A percentile compares a stretch with the other conserved stretches of the same genome.
phyloP scores from a whole-genome alignment of 2,113 vertebrate species.

The Xiphorhynchus elegans region DNA sequence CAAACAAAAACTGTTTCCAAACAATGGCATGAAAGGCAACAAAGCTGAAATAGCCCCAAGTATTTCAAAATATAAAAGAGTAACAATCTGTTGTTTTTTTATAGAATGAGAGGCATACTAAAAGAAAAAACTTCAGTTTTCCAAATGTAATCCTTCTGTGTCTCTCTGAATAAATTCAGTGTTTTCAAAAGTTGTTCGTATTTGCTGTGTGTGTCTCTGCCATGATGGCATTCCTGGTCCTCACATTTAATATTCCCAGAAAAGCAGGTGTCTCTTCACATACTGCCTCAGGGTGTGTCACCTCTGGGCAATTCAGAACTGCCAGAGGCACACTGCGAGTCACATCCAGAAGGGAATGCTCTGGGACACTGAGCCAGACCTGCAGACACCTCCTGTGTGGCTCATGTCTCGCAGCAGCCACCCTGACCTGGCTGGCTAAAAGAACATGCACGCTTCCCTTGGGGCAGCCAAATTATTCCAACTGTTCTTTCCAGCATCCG shows the following conservation, averaged over 20 bases:
- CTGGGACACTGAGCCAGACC: background rate
- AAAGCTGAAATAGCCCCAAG: background rate
- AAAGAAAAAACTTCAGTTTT: background rate
- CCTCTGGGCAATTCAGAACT: background rate
- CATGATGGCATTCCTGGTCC: background rate
- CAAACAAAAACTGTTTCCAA: constrained; percentile 6
- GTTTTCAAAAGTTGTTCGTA: background rate
- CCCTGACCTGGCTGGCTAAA: background rate
- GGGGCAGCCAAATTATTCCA: background rate
- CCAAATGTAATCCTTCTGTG: background rate
- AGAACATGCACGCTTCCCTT: background rate
- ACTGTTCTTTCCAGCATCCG: background rate
- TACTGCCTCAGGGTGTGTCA: background rate
- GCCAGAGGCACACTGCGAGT: background rate
- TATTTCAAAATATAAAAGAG: background rate
- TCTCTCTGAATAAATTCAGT: background rate
- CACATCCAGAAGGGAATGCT: background rate
- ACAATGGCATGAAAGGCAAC: background rate
- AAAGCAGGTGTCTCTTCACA: background rate
- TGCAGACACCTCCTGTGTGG: background rate
- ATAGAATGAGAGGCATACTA: background rate
- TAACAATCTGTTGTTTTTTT: background rate
- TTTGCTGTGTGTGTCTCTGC: background rate
- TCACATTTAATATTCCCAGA: background rate
- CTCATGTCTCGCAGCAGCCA: background rate